A percentile compares a stretch with the other conserved stretches of the same genome.
Evolutionary conservation across 1,140 invertebrate genomes (phyloP).

Genomic region (Scaptomyza hsui): DNA sequence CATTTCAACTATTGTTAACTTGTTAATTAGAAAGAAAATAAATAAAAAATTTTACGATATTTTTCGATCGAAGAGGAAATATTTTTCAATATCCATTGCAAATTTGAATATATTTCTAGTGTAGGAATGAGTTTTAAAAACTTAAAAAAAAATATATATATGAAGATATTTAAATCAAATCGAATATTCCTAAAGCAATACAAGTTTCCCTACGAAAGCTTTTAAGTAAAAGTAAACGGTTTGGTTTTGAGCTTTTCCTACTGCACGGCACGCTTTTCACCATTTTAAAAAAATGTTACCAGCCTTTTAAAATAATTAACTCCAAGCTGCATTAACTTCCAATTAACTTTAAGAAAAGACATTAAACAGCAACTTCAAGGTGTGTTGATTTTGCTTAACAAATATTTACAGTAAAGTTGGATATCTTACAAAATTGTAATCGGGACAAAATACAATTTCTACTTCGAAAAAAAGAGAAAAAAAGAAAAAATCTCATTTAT

Average conservation of each 20-base stretch:
- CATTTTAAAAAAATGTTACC: neutral
- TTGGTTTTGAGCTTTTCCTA: neutral
- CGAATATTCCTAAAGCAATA: too few species aligned
- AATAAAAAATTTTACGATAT: too few species aligned
- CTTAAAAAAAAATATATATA: too few species aligned
- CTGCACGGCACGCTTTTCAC: conserved; percentile 3
- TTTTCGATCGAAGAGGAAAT: too few species aligned
- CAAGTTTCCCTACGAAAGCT: too few species aligned
- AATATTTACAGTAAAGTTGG: neutral
- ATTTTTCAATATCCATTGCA: too few species aligned
- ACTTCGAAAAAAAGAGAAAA: neutral
- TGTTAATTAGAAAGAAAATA: too few species aligned
- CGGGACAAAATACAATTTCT: neutral
- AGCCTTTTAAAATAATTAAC: neutral
- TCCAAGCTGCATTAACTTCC: neutral
- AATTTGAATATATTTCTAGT: too few species aligned
- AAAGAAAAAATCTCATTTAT: conserved; percentile 6
- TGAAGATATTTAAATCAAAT: too few species aligned
- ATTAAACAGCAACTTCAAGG: neutral
- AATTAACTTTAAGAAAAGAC: neutral
- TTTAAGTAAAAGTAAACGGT: neutral
- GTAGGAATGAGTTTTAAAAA: too few species aligned
- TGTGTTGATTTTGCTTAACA: neutral
- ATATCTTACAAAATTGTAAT: neutral
- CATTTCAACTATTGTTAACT: too few species aligned